Evolutionary conservation across 2,888 invertebrate species (phyloP).

Genomic region (Trisateles emortualis): DNA sequence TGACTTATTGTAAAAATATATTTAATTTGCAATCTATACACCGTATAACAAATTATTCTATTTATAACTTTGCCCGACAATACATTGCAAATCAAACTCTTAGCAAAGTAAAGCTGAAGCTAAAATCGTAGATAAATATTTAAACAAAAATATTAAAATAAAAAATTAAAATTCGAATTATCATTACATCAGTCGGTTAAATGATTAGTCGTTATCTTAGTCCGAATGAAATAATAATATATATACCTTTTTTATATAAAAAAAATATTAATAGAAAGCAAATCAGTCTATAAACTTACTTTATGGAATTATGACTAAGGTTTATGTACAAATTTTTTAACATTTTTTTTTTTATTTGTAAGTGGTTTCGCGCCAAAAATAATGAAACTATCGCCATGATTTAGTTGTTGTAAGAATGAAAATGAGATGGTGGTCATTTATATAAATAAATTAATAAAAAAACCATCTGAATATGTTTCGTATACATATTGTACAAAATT

Average conservation of each 20-base stretch:
- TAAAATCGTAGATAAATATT: conserved; percentile 58
- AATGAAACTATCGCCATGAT: conserved; percentile 17
- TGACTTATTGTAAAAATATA: conserved; percentile 42
- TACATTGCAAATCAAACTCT: conserved; percentile 57
- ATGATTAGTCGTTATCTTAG: conserved; percentile 60
- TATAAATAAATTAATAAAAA: neutral
- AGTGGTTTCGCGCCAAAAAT: conserved; percentile 53
- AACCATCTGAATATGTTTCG: neutral
- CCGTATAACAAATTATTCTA: conserved; percentile 49
- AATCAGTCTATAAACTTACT: conserved; percentile 84
- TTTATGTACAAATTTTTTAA: conserved; percentile 72
- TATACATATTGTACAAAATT: neutral
- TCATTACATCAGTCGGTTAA: conserved; percentile 74
- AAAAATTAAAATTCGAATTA: conserved; percentile 55
- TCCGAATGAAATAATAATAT: conserved; percentile 57
- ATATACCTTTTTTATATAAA: conserved; percentile 39
- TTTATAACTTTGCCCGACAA: conserved; percentile 52
- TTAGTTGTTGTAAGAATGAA: neutral
- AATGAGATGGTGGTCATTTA: neutral
- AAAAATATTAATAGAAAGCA: conserved; percentile 70
- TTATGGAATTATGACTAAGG: conserved; percentile 72
- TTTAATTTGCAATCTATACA: conserved; percentile 54
- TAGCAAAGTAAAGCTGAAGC: conserved; percentile 76
- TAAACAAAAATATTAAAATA: conserved; percentile 35
- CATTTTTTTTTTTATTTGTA: conserved; percentile 43